Evolutionary conservation across 1,140 invertebrate species (phyloP).

Genomic region (Cryptotermes secundus): DNA sequence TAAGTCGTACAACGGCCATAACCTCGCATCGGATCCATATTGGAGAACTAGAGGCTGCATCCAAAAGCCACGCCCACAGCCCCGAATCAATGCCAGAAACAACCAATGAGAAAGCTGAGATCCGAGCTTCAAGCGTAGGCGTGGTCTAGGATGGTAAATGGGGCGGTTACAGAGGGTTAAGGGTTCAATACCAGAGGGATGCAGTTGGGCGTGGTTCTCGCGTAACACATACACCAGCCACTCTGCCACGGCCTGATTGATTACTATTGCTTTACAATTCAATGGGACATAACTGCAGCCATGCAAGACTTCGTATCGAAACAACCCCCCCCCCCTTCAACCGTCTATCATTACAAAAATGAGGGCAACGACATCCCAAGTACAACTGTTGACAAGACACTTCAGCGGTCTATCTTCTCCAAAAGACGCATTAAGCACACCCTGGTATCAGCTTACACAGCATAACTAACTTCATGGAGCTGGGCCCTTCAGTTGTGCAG

Average conservation of each 20-base stretch:
- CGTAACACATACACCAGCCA: not conserved
- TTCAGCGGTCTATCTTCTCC: too few relatives aligned
- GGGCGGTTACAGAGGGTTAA: not conserved
- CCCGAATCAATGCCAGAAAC: slow-evolving; percentile 20
- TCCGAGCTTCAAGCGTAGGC: not conserved
- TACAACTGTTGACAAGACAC: not conserved
- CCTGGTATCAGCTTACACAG: too few relatives aligned
- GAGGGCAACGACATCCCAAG: not conserved
- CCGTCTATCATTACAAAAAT: not conserved
- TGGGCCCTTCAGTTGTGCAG: too few relatives aligned
- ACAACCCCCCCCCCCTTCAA: not conserved
- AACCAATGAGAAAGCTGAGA: slow-evolving; percentile 19
- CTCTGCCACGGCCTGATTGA: not conserved
- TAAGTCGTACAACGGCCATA: slow-evolving; percentile 16
- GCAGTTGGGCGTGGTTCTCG: slow-evolving; percentile 10
- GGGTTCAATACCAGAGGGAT: slow-evolving; percentile 22
- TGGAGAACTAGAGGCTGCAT: not conserved
- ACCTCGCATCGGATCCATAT: slow-evolving; percentile 18
- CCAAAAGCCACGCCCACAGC: not conserved
- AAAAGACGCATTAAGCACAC: too few relatives aligned
- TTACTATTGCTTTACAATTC: not conserved
- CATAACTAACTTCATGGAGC: too few relatives aligned
- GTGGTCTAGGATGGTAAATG: not conserved
- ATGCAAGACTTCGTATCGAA: not conserved
- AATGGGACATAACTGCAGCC: not conserved